Conservation (phyloP, 2,797 vertebrate species). For the Halcyon leucocephala region DNA sequence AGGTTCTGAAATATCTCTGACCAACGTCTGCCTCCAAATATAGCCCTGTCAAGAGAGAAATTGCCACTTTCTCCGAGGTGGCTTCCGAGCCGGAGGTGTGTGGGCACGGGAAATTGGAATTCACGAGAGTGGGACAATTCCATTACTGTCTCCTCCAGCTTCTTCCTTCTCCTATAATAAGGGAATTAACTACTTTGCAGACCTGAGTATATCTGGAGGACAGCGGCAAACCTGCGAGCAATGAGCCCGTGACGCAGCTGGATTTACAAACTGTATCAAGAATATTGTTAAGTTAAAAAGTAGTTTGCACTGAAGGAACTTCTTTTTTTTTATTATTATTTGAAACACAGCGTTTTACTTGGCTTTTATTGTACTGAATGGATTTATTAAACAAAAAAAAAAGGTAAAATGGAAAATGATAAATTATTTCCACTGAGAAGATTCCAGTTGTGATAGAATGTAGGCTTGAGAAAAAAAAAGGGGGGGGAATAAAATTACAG, state of each 20-base stretch:
- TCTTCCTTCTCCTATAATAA: conserved; percentile 51
- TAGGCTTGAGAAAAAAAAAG: not conserved
- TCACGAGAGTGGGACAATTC: conserved; percentile 62
- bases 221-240: not conserved
- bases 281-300: conserved; percentile 64
- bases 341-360: conserved; percentile 51
- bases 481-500: not conserved
- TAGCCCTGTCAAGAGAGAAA: conserved; percentile 61
- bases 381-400: not conserved
- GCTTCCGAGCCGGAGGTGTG: not conserved
- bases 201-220: conserved; percentile 22
- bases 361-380: conserved; percentile 69
- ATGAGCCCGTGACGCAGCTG: conserved; percentile 57
- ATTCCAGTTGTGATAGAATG: conserved; percentile 55
- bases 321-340: not conserved
- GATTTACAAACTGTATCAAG: conserved; percentile 72
- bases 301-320: conserved; percentile 67
- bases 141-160: conserved; percentile 46
- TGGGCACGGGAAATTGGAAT: conserved; percentile 58
- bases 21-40: not conserved
- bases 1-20: not conserved
- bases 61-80: conserved; percentile 51
- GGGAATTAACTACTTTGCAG: conserved; percentile 47
- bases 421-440: conserved; percentile 62
- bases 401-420: conserved; percentile 38